A percentile compares a stretch with the other conserved stretches of the same genome.
These are phyloP conservation scores for Tarsius wallacei DNA, from an alignment of 2,797 vertebrate species.

Conservation along the genomic window DNA sequence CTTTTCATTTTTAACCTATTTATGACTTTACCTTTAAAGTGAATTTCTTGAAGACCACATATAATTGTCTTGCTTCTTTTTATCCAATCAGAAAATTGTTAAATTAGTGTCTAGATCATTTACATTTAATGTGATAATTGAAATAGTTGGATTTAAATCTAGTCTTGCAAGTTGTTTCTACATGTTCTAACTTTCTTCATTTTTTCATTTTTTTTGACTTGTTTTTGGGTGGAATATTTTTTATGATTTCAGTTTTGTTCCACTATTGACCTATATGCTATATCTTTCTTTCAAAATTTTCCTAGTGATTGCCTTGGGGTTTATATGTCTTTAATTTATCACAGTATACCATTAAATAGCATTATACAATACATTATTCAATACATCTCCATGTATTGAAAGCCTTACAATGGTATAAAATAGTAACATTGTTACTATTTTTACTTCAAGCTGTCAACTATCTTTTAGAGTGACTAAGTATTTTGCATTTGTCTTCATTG, in stretches of 20 bases:
- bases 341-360: not conserved
- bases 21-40: no score
- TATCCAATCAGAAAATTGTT: no score
- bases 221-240: not conserved
- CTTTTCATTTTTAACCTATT: no score
- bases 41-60: no score
- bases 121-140: no score
- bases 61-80: no score
- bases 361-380: not conserved
- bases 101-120: no score
- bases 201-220: not conserved
- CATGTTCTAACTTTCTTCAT: not conserved
- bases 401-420: not conserved
- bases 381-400: not conserved
- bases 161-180: no score
- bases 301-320: not conserved
- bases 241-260: not conserved
- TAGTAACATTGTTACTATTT: not conserved
- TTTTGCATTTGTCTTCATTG: not conserved
- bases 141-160: no score
- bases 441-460: not conserved
- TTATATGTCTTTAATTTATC: not conserved
- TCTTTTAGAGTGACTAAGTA: not conserved
- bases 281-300: not conserved
- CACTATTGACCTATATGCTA: not conserved